Base-by-base conservation (phyloP, 2,113 vertebrate species). In the Mohoua ochrocephala region DNA sequence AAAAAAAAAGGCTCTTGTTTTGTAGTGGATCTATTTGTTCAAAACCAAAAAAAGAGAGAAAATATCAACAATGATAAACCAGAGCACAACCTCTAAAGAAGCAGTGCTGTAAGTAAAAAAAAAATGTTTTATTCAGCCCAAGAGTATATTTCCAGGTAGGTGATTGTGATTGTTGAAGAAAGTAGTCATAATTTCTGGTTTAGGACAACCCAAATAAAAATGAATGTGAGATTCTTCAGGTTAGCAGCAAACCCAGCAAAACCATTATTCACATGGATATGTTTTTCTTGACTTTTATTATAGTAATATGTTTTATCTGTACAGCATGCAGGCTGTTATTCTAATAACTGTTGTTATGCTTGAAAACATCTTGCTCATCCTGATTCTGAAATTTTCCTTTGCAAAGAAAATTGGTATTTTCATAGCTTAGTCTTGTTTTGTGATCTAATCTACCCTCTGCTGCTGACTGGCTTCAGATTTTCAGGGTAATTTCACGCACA, bases 301-400 rank as follows among this genome's bases (percentile, higher is more conserved):
- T 8, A 89, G 74, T 47, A 79, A 69, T 89, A 74, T 53, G 31
- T 93, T 95, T 94, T 93, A 73, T 79, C 81, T 83, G 33, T 87
- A 65, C 67, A 45, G 27, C 54, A 39, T 76, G 61, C 45, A 76
- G 69, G 57, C 70, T 87, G 35, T 89, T 94, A 80, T 77, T 91
- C 77, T 94, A 91, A 79, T 94, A 91, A 89, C 81, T 71, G 52
- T 74, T 84, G 44, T 94, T 91, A 78, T 92, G n/a, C 54, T 61
- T 89, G 70, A 64, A 93, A 96, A 85, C 52, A 74, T 64, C 67
- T 69, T 74, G 41, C 10, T 50, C 3, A 4, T 93, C 41, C 63
- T 4, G 3, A 68, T 95, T 84, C 74, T 63, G 61, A 87, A 79
- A 91, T 83, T 85, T 76, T 85, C 59, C 33, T 94, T 28, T 33